Evolutionary conservation across 2,113 vertebrate genomes (phyloP).

Genomic region (Melanerpes formicivorus): DNA sequence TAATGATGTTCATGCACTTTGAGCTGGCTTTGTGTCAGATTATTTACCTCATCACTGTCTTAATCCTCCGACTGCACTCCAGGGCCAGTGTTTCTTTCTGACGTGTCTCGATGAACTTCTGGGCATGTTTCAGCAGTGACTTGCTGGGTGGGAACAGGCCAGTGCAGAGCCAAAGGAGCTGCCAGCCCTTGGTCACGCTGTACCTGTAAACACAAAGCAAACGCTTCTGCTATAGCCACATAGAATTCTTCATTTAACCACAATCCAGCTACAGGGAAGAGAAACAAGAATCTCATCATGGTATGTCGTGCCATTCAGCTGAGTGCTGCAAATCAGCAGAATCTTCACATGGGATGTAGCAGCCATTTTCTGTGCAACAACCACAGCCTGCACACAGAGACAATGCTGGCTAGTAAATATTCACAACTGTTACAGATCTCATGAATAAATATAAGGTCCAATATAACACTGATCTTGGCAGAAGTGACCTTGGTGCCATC

Average conservation of each 20-base stretch:
- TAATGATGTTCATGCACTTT: background rate
- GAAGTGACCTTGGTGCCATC: background rate
- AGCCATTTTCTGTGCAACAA: background rate
- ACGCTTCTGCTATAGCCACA: background rate
- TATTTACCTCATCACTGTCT: slow-evolving; percentile 86
- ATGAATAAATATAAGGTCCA: background rate
- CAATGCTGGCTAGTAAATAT: background rate
- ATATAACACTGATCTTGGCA: background rate
- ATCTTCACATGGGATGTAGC: background rate
- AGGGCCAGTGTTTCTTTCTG: slow-evolving; percentile 79
- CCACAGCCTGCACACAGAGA: background rate
- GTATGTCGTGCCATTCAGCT: background rate
- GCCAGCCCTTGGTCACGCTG: slow-evolving; percentile 91
- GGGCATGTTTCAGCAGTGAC: slow-evolving; percentile 83
- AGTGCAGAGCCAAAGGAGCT: slow-evolving; percentile 94
- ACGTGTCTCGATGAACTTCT: slow-evolving; percentile 89
- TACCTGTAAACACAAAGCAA: slow-evolving; percentile 75
- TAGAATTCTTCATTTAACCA: background rate
- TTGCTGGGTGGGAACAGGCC: slow-evolving; percentile 92
- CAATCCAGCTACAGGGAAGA: background rate
- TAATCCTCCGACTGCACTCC: slow-evolving; percentile 85
- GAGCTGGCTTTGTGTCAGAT: background rate
- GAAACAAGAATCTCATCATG: background rate
- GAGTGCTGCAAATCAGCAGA: background rate
- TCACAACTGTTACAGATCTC: background rate